Evolutionary conservation across 1,140 invertebrate species (phyloP).

Genomic region (Forficula auricularia): DNA sequence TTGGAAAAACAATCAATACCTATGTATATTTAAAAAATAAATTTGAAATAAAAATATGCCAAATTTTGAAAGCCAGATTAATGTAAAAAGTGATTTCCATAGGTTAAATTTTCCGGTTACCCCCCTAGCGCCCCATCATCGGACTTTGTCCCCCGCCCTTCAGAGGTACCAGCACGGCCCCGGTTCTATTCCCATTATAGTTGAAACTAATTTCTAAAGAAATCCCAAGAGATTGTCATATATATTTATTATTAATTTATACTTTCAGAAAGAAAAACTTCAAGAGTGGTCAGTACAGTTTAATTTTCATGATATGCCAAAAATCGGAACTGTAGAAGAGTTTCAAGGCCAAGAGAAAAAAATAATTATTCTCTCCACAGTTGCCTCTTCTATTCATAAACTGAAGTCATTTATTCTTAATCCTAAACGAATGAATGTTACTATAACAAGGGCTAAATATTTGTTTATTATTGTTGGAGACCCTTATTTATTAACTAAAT

Average conservation of each 20-base stretch:
- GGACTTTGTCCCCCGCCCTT: too few relatives aligned
- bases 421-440: conserved; percentile 68
- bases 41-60: too few relatives aligned
- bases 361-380: conserved; percentile 72
- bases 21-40: too few relatives aligned
- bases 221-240: too few relatives aligned
- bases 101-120: too few relatives aligned
- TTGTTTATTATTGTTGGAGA: conserved; percentile 69
- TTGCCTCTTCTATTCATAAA: conserved; percentile 40
- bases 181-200: too few relatives aligned
- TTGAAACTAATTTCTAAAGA: too few relatives aligned
- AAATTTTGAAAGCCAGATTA: too few relatives aligned
- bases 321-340: conserved; percentile 87
- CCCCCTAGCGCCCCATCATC: too few relatives aligned
- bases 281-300: conserved; percentile 43
- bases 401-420: conserved; percentile 43
- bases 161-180: too few relatives aligned
- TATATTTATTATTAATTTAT: conserved; percentile 13
- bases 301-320: conserved; percentile 41
- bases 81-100: too few relatives aligned
- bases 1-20: too few relatives aligned
- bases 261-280: conserved; percentile 52
- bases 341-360: conserved; percentile 86
- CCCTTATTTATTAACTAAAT: conserved; percentile 49
- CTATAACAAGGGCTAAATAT: conserved; percentile 62